A percentile compares a stretch with the other conserved stretches of the same genome.
phyloP scores from a whole-genome alignment of 2,797 vertebrate species.

The Emys orbicularis region DNA sequence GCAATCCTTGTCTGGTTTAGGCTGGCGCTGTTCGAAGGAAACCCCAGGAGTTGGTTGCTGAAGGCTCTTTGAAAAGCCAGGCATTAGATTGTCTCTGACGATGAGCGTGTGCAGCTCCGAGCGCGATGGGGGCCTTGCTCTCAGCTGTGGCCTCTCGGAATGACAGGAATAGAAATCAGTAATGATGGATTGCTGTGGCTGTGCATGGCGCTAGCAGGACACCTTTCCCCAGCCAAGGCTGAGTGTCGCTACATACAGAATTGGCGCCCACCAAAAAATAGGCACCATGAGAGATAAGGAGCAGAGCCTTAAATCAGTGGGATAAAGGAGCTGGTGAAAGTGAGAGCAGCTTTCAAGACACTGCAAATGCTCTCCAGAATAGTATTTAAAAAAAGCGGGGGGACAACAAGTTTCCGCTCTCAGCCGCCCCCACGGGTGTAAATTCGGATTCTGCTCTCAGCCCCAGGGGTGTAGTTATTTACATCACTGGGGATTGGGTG shows the following conservation, averaged over 20 bases:
- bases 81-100: not conserved
- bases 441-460: too few relatives aligned
- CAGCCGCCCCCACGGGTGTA: too few relatives aligned
- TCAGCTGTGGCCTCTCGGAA: too few relatives aligned
- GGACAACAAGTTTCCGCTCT: not conserved
- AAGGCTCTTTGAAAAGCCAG: not conserved
- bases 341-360: not conserved
- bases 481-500: too few relatives aligned
- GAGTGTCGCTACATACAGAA: not conserved
- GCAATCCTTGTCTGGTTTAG: not conserved
- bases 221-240: not conserved
- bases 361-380: not conserved
- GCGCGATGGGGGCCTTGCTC: not conserved
- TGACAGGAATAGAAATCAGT: not conserved
- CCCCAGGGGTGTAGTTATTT: too few relatives aligned
- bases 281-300: not conserved
- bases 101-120: not conserved
- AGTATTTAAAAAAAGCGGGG: not conserved
- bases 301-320: not conserved
- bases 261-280: not conserved
- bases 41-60: not conserved
- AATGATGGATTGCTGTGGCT: not conserved
- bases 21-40: not conserved
- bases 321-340: not conserved
- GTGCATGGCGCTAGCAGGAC: not conserved